Evolutionary conservation across 1,140 invertebrate species (phyloP).

Genomic region (Gonatopus flavifemur): DNA sequence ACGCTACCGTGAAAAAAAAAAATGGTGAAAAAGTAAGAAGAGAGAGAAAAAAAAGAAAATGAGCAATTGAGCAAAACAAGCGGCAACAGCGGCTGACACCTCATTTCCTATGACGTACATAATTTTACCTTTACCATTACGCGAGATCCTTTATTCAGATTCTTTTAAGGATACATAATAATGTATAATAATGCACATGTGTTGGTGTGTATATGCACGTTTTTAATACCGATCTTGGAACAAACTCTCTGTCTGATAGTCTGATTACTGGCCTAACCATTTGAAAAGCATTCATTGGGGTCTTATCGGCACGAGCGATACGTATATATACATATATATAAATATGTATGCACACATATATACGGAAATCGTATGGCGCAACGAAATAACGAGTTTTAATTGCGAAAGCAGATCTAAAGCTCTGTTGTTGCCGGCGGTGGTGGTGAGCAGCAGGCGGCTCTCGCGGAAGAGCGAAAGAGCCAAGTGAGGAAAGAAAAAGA

Average conservation of each 20-base stretch:
- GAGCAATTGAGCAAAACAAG: constrained; percentile 1
- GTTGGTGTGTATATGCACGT: background rate
- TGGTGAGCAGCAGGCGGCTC: constrained; percentile 1
- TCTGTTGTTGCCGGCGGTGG: constrained; percentile 2
- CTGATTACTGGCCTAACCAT: constrained; percentile 23
- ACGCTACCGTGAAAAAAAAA: constrained; percentile 2
- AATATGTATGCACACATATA: constrained; percentile 29
- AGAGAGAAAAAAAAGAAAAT: background rate
- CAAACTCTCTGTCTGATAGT: constrained; percentile 14
- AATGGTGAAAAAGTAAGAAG: constrained; percentile 5
- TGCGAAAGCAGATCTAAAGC: constrained; percentile 44
- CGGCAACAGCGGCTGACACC: constrained; percentile 8
- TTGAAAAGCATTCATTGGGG: too few species aligned
- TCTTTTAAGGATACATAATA: too few species aligned
- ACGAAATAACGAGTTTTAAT: constrained; percentile 56
- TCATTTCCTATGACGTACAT: background rate
- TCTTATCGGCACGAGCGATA: constrained; percentile 28
- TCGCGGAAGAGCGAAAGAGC: background rate
- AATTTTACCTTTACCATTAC: too few species aligned
- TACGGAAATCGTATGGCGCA: constrained; percentile 48
- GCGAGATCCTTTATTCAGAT: background rate
- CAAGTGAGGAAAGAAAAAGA: background rate
- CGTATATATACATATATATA: too few species aligned
- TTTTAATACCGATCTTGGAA: constrained; percentile 5
- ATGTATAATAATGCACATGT: too few species aligned